Conservation (phyloP, 1,140 invertebrate genomes). For the Bombyx mandarina region DNA sequence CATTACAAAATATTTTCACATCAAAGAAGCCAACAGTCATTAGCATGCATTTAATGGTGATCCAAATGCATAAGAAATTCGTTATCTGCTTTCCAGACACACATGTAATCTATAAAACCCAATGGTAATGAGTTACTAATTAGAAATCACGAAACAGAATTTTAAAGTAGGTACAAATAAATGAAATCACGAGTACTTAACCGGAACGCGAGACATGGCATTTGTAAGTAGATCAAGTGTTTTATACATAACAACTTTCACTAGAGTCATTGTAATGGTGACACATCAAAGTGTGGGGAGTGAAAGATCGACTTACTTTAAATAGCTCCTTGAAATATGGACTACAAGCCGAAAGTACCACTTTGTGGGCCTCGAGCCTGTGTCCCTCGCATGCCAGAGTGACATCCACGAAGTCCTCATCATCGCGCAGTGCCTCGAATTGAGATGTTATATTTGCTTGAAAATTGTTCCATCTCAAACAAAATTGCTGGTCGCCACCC, state of each 20-base stretch:
- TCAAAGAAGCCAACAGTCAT: slow-evolving; percentile 3
- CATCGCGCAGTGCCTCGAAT: slow-evolving; percentile 83
- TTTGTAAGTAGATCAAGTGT: slow-evolving; percentile 72
- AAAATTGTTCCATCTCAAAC: slow-evolving; percentile 94
- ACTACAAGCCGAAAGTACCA: slow-evolving; percentile 84
- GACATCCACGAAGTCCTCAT: slow-evolving; percentile 88
- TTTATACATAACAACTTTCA: slow-evolving; percentile 72
- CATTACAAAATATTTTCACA: slow-evolving; percentile 14
- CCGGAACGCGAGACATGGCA: slow-evolving; percentile 70
- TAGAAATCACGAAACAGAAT: slow-evolving; percentile 68
- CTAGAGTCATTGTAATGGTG: slow-evolving; percentile 71
- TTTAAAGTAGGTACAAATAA: slow-evolving; percentile 69
- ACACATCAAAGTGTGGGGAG: slow-evolving; percentile 70
- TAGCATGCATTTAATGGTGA: slow-evolving; percentile 21
- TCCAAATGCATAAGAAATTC: slow-evolving; percentile 15
- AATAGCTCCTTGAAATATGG: slow-evolving; percentile 87
- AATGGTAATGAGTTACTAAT: slow-evolving; percentile 58
- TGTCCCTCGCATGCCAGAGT: slow-evolving; percentile 85
- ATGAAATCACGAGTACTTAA: slow-evolving; percentile 71
- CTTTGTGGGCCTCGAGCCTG: slow-evolving; percentile 84
- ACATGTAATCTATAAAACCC: slow-evolving; percentile 25
- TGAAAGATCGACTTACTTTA: slow-evolving; percentile 77
- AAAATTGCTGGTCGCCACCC: slow-evolving; percentile 86
- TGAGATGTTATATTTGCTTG: slow-evolving; percentile 89
- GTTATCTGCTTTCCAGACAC: slow-evolving; percentile 20